Evolutionary conservation across 1,140 invertebrate species (phyloP), one percentile per base, ranked within the genome.

Genomic region (Agrypnia vestita): DNA sequence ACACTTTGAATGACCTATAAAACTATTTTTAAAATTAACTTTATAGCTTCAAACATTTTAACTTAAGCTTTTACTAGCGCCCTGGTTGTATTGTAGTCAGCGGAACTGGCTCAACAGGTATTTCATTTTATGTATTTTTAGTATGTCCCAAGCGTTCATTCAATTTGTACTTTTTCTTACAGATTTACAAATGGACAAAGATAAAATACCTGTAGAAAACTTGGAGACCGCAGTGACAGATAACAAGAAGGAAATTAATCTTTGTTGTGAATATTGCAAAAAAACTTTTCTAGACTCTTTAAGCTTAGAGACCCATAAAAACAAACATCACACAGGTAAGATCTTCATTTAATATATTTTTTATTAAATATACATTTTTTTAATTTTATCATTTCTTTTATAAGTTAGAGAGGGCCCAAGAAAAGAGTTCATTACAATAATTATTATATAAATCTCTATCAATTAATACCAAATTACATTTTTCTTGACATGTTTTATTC

Each of bases 201-300:
- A 77, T 59, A 64, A 78, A 49, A 74, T 69, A 43, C 19, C 75
- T 49, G 11, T 3, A 69, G 21, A 17, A 44, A 35, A 21, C 17
- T 43, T 12, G 25, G 46, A 47, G 53, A 35, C 46, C 9, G 25
- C 11, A 21, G n/a, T 47, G 43, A 13, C 44, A 67, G 53, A 61
- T 44, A 44, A 43, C 43, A 59, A 62, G n/a, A 64, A 12, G 7
- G 46, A 62, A 64, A 64, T 76, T 12, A 76, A 62, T 51, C 21
- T 47, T 76, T 47, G 12, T 25, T 80, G 79, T 79, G 51, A 79
- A 53, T 76, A 69, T 51, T 80, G 79, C 56, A 72, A 76, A 51
- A 75, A 79, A 76, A 61, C 59, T 25, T 83, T 79, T 55, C 69
- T 15, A 21, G 76, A 67, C 25, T 13, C 56, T 15, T 0, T 46